phyloP scores from a whole-genome alignment of 1,140 invertebrate genomes.

The Drosophila auraria region DNA sequence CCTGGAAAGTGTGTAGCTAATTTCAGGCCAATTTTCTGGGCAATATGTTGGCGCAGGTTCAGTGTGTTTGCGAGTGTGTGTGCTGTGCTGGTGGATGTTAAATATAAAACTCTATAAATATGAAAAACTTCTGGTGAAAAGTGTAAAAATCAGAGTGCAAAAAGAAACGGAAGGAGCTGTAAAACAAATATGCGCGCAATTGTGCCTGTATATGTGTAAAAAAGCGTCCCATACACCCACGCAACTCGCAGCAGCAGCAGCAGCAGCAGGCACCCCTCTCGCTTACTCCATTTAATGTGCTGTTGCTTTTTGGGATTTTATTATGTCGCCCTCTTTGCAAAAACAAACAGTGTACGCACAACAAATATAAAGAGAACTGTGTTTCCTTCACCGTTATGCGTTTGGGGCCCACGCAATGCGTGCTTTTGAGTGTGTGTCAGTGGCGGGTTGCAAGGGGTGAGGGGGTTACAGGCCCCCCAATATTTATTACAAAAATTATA shows the following conservation, averaged over 20 bases:
- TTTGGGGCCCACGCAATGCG: slow-evolving; percentile 26
- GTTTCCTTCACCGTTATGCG: slow-evolving; percentile 54
- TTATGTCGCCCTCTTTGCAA: slow-evolving; percentile 64
- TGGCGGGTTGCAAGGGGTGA: not conserved
- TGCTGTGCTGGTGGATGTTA: slow-evolving; percentile 25
- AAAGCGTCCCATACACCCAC: slow-evolving; percentile 50
- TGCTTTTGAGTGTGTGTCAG: slow-evolving; percentile 4
- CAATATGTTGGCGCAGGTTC: slow-evolving; percentile 79
- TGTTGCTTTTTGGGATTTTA: slow-evolving; percentile 74
- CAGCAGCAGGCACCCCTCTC: slow-evolving; percentile 12
- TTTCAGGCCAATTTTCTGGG: slow-evolving; percentile 30
- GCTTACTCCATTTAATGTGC: slow-evolving; percentile 34
- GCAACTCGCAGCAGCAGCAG: slow-evolving; percentile 56
- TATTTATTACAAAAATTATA: not conserved
- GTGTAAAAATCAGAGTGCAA: slow-evolving; percentile 48
- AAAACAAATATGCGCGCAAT: slow-evolving; percentile 77
- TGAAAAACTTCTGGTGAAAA: slow-evolving; percentile 27
- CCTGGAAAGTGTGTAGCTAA: not conserved
- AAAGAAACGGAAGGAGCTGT: slow-evolving; percentile 63
- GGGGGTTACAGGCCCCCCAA: not conserved
- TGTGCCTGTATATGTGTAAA: slow-evolving; percentile 70
- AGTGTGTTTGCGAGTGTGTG: slow-evolving; percentile 49
- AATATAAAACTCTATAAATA: slow-evolving; percentile 57
- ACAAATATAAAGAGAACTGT: slow-evolving; percentile 33
- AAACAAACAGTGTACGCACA: slow-evolving; percentile 52